phyloP scores from a whole-genome alignment of 2,797 vertebrate species.

The Sarcophilus harrisii region DNA sequence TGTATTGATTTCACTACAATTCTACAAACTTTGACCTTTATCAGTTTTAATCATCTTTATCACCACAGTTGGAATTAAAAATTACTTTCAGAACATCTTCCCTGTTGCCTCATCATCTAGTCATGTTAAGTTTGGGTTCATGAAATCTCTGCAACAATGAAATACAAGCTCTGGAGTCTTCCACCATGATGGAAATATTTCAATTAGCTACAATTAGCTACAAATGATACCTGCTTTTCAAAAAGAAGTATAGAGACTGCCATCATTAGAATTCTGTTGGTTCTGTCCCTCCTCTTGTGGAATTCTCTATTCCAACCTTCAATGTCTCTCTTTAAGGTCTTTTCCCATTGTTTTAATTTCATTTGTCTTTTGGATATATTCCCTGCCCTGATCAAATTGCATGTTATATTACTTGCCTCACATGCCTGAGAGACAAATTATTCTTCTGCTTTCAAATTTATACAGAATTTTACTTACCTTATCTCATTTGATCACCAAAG shows the following conservation, averaged over 20 bases:
- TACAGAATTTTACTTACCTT: not conserved
- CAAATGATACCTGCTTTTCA: not conserved
- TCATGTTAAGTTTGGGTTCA: not conserved
- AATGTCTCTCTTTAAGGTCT: not conserved
- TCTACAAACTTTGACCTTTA: not conserved
- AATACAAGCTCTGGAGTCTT: not conserved
- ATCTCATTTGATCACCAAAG: not conserved
- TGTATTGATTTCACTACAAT: not conserved
- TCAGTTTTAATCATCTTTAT: not conserved
- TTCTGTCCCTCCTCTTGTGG: not conserved
- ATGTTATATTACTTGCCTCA: not conserved
- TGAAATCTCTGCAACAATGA: not conserved
- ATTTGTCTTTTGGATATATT: not conserved
- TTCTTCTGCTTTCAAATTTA: not conserved
- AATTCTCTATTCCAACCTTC: not conserved
- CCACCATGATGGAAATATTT: not conserved
- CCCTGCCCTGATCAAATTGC: not conserved
- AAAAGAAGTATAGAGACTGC: not conserved
- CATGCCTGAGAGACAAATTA: not conserved
- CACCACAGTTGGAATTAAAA: not conserved
- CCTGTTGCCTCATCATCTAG: not conserved
- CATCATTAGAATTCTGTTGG: not conserved
- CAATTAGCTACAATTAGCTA: not conserved
- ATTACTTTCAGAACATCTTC: not conserved
- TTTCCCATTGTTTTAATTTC: not conserved